Conservation (phyloP, 2,888 invertebrate species). For the Gortyna flavago region DNA sequence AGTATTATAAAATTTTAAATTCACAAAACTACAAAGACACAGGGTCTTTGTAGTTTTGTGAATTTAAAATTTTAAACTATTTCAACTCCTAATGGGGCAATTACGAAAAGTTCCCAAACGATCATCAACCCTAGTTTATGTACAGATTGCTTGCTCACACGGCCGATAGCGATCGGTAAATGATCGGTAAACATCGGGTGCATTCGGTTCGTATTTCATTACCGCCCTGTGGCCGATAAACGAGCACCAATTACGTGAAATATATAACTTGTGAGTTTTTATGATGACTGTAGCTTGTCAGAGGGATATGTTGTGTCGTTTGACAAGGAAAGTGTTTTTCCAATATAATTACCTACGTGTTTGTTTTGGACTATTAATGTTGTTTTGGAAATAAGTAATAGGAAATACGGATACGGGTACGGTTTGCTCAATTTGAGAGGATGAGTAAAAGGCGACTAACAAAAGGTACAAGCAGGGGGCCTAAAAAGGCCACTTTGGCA, state of each 20-base stretch:
- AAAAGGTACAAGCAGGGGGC: no score
- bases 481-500: no score
- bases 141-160: slow-evolving; percentile 56
- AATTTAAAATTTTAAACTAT: slow-evolving; percentile 5
- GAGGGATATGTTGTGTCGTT: slow-evolving; percentile 27
- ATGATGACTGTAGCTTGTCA: slow-evolving; percentile 54
- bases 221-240: slow-evolving; percentile 60
- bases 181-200: slow-evolving; percentile 73
- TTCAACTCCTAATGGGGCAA: slow-evolving; percentile 30
- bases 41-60: no score
- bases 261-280: slow-evolving; percentile 66
- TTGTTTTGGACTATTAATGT: slow-evolving; percentile 44
- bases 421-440: no score
- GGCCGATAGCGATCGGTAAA: slow-evolving; percentile 70
- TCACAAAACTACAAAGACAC: slow-evolving; percentile 4
- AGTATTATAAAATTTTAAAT: neutral
- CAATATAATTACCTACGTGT: slow-evolving; percentile 46
- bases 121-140: slow-evolving; percentile 56
- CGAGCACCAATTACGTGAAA: slow-evolving; percentile 61
- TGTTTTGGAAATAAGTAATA: slow-evolving; percentile 25
- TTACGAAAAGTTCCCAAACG: slow-evolving; percentile 44
- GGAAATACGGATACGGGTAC: no score
- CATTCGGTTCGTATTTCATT: slow-evolving; percentile 69
- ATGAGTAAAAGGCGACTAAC: no score
- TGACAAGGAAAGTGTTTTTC: slow-evolving; percentile 53